Conservation (phyloP, 1,140 invertebrate species). For the Epicauta chinensis region DNA sequence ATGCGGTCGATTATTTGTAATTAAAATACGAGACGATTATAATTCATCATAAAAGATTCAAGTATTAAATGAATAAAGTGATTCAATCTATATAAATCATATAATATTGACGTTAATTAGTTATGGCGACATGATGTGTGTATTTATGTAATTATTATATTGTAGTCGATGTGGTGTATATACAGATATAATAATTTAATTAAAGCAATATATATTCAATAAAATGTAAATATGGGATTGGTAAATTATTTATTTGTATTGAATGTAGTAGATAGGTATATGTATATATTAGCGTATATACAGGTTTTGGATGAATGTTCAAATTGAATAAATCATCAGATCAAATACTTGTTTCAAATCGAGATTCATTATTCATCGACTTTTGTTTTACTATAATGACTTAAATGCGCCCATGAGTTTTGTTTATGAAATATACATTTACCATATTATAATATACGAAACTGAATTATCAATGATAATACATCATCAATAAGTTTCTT, state of each 20-base stretch:
- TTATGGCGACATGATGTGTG: constrained; percentile 34
- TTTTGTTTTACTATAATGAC: constrained; percentile 19
- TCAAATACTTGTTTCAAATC: constrained; percentile 8
- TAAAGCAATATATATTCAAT: constrained; percentile 25
- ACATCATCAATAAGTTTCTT: constrained; percentile 16
- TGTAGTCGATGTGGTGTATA: constrained; percentile 22
- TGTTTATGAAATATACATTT: constrained; percentile 11
- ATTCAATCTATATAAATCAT: constrained; percentile 34
- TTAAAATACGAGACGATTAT: too few species aligned
- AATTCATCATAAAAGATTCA: too few species aligned
- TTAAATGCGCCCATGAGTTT: constrained; percentile 17
- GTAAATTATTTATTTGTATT: constrained; percentile 20
- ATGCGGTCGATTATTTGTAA: too few species aligned
- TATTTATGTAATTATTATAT: constrained; percentile 38
- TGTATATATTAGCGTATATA: too few species aligned
- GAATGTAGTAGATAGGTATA: constrained; percentile 15
- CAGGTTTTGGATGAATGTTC: too few species aligned
- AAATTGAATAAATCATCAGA: constrained; percentile 14
- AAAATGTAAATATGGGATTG: constrained; percentile 21
- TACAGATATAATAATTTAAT: constrained; percentile 23
- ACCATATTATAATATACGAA: constrained; percentile 16
- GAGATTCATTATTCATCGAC: constrained; percentile 7
- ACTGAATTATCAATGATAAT: constrained; percentile 13
- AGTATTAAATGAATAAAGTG: constrained; percentile 19
- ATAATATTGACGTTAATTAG: constrained; percentile 37